phyloP scores from a whole-genome alignment of 1,140 invertebrate genomes.

The Drosophila cardini region DNA sequence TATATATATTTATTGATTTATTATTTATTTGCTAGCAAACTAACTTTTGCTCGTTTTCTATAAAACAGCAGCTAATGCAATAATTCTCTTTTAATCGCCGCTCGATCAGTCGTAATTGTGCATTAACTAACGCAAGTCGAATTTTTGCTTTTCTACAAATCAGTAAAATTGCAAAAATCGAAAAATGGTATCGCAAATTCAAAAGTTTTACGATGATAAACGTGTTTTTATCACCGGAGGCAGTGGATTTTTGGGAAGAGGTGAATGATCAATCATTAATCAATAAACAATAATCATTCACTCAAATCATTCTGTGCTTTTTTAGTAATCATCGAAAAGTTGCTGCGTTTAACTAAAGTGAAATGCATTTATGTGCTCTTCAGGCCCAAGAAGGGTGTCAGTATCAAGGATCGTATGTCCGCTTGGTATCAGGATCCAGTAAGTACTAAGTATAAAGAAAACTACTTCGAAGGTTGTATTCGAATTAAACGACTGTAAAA shows the following conservation, averaged over 20 bases:
- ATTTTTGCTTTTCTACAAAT: neutral
- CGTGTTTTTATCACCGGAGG: neutral
- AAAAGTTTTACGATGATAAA: neutral
- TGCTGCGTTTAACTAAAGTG: neutral
- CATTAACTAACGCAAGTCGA: neutral
- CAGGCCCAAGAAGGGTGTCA: neutral
- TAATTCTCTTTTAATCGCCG: neutral
- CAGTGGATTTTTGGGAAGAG: neutral
- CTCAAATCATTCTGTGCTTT: neutral
- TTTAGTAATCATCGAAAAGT: neutral
- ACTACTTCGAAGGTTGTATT: too few species aligned
- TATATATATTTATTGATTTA: too few species aligned
- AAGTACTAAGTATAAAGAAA: too few species aligned
- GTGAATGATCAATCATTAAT: neutral
- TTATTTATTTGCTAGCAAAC: too few species aligned
- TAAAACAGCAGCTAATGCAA: constrained; percentile 69
- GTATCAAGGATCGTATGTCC: neutral
- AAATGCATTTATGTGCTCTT: neutral
- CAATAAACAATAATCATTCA: neutral
- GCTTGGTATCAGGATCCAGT: neutral
- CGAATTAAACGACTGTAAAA: too few species aligned
- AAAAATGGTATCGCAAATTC: neutral
- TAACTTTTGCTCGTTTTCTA: constrained; percentile 75
- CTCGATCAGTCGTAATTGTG: neutral
- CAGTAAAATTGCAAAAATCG: neutral